These are phyloP conservation scores for Odobenus rosmarus DNA, from an alignment of 2,113 vertebrate genomes.

Conservation along the genomic window DNA sequence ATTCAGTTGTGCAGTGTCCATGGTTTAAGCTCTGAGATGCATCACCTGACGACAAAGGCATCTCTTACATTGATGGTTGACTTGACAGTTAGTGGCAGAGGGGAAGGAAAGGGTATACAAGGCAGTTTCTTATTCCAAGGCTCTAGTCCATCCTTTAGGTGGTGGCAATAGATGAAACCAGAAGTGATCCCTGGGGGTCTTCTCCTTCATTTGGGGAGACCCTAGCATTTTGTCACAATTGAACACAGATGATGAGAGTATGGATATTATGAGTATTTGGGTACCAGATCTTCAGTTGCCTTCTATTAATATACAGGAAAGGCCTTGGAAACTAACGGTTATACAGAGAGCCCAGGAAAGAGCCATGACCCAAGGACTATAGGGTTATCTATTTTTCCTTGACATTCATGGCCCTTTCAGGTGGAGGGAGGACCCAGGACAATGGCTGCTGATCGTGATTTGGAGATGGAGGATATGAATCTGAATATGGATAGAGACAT, in stretches of 20 bases:
- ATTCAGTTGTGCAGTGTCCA: background rate
- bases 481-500: slow-evolving; percentile 19
- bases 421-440: slow-evolving; percentile 52
- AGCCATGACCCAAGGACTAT: background rate
- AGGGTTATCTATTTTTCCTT: background rate
- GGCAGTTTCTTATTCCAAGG: background rate
- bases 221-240: background rate
- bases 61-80: background rate
- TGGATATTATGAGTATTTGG: background rate
- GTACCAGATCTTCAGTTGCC: background rate
- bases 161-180: too few species aligned
- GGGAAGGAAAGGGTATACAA: background rate
- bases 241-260: background rate
- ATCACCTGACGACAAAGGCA: background rate
- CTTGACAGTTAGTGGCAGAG: background rate
- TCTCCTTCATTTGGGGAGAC: background rate
- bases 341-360: background rate
- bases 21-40: background rate
- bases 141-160: background rate
- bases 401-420: background rate
- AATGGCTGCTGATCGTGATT: slow-evolving; percentile 53
- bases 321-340: background rate
- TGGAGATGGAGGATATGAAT: slow-evolving; percentile 63
- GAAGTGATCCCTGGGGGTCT: background rate
- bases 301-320: background rate